Base-by-base conservation (phyloP, 2,888 invertebrate genomes). In the Stenurella melanura region DNA sequence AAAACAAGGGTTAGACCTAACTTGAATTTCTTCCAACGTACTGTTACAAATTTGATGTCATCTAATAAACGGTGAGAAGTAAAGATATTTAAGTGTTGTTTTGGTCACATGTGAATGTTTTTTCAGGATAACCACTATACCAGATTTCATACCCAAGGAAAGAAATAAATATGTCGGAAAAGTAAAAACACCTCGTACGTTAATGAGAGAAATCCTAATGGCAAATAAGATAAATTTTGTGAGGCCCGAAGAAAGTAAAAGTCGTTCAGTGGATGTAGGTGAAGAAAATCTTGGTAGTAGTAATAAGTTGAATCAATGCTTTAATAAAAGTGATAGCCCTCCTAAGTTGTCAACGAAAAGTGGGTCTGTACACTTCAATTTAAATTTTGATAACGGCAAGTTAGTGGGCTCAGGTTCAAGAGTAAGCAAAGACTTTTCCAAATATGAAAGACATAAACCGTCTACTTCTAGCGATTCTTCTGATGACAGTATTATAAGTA, bases 1-100 rank as follows among this genome's bases (percentile, higher is more conserved):
- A 77, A 73, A 68, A 69, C 82, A 50, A 78, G 83, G 69, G 50
- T 83, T 9, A 82, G 81, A 38, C 84, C 84, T 3, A 84, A 84
- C 73, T 75, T 84, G 21, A 82, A 83, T 61, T 84, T 84, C 61
- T 81, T 84, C 42, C 82, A 84, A 71, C 77, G 84, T 54, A 84
- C 84, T 12, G 82, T 84, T 21, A 77, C 77, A 30, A 82, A 80
- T 78, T 70, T 83, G 57, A 82, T 84, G 6, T 83, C 83, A 0
- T 80, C 79, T 17, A 84, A 84, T 75, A 81, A 78, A 61, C 74
- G 83, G 83, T 50, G 50, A 50, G 50, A n/a, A 0, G 6, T 50
- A n/a, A 50, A n/a, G 12, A 50, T 1, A 17, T 4, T 3, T 50
- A n/a, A 50, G n/a, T n/a, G 6, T 50, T 1, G 42, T 50, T 34